Conservation (phyloP, 2,888 invertebrate genomes). For the Serripes groenlandicus region DNA sequence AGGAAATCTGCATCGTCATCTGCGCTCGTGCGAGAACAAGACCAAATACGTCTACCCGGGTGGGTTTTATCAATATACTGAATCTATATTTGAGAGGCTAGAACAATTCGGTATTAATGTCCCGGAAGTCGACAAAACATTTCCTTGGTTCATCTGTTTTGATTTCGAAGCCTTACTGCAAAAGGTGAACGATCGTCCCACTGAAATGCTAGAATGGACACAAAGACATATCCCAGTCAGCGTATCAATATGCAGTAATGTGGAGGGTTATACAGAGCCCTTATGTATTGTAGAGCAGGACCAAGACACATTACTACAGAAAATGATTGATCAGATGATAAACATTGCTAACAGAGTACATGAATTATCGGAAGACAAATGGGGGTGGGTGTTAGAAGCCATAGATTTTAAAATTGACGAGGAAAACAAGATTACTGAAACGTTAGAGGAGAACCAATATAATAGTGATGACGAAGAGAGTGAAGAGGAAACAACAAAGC, state of each 20-base stretch:
- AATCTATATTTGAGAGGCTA: slow-evolving; percentile 45
- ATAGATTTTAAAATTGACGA: slow-evolving; percentile 32
- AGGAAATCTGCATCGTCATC: slow-evolving; percentile 39
- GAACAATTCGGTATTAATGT: slow-evolving; percentile 45
- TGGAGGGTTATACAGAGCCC: slow-evolving; percentile 38
- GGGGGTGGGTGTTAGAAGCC: slow-evolving; percentile 45
- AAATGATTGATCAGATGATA: slow-evolving; percentile 31
- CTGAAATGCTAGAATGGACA: slow-evolving; percentile 39
- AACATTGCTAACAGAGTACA: slow-evolving; percentile 26
- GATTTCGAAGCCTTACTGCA: slow-evolving; percentile 52
- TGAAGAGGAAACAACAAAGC: slow-evolving; percentile 4
- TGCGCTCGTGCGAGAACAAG: slow-evolving; percentile 35
- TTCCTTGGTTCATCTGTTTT: slow-evolving; percentile 47
- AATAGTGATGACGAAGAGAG: background rate
- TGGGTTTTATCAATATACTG: slow-evolving; percentile 32
- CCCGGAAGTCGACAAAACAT: slow-evolving; percentile 30
- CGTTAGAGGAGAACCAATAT: background rate
- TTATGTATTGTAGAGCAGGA: slow-evolving; percentile 49
- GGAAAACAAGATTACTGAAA: background rate
- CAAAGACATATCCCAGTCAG: slow-evolving; percentile 50
- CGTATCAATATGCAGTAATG: no score
- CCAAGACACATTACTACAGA: slow-evolving; percentile 21
- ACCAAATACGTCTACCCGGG: slow-evolving; percentile 55
- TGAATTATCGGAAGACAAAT: slow-evolving; percentile 40
- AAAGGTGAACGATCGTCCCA: slow-evolving; percentile 29